Evolutionary conservation across 2,888 invertebrate genomes (phyloP).

Genomic region (Stratiomys singularior): DNA sequence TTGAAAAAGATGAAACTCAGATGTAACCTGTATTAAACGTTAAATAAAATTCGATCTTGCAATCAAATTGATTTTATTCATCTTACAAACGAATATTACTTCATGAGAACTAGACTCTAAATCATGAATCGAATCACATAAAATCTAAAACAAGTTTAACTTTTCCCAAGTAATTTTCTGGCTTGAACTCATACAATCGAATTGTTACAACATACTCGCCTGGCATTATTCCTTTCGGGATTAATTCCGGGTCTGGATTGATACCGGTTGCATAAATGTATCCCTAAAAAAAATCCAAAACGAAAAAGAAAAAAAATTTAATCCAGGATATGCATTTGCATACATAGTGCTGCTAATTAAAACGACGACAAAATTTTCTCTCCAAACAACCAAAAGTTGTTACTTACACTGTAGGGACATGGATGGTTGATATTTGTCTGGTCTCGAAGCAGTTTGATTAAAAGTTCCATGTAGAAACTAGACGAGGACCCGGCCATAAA

Average conservation of each 20-base stretch:
- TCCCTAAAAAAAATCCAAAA: slow-evolving; percentile 38
- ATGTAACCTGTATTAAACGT: too few species aligned
- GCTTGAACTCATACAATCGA: slow-evolving; percentile 38
- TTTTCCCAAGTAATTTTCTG: slow-evolving; percentile 33
- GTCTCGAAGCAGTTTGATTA: slow-evolving; percentile 46
- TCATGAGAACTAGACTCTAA: too few species aligned
- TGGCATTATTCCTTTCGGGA: slow-evolving; percentile 33
- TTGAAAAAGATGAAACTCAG: too few species aligned
- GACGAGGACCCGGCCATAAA: slow-evolving; percentile 47
- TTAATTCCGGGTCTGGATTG: slow-evolving; percentile 45
- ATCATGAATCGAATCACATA: not conserved
- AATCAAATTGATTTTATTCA: too few species aligned
- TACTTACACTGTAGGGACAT: slow-evolving; percentile 45
- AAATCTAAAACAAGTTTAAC: slow-evolving; percentile 19
- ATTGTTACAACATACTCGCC: slow-evolving; percentile 41
- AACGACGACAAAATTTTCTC: not conserved
- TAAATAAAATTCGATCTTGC: too few species aligned
- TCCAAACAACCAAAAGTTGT: too few species aligned
- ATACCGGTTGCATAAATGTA: slow-evolving; percentile 41
- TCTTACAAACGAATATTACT: too few species aligned
- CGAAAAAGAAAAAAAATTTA: not conserved
- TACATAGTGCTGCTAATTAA: slow-evolving; percentile 26
- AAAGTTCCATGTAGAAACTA: slow-evolving; percentile 40
- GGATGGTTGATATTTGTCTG: slow-evolving; percentile 44
- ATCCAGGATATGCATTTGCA: not conserved